phyloP scores from a whole-genome alignment of 1,140 invertebrate genomes.

The Cotesia vestalis region DNA sequence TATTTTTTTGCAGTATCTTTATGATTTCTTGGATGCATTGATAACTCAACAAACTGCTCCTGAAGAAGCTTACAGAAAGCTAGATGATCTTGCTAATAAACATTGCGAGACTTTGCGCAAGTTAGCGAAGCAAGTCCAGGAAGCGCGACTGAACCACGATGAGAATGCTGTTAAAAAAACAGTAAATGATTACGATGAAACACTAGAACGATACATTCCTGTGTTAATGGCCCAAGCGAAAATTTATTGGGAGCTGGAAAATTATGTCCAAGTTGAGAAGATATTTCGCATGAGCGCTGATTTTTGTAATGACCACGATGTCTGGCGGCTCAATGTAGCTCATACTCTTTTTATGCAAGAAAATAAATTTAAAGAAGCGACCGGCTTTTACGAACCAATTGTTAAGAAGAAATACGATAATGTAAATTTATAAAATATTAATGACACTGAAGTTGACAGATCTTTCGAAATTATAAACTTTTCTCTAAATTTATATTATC shows the following conservation, averaged over 20 bases:
- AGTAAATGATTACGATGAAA: conserved; percentile 93
- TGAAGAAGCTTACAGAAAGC: conserved; percentile 96
- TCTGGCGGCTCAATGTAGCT: conserved; percentile 97
- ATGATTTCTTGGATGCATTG: conserved; percentile 91
- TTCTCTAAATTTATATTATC: no score
- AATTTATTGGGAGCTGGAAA: conserved; percentile 98
- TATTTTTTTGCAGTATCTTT: conserved; percentile 77
- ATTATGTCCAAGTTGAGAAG: conserved; percentile 94
- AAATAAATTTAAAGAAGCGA: conserved; percentile 97
- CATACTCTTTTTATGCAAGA: conserved; percentile 99
- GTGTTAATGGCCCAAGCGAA: conserved; percentile 99
- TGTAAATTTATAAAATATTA: conserved; percentile 64
- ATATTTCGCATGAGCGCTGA: conserved; percentile 96
- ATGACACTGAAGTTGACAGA: no score
- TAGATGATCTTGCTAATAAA: conserved; percentile 93
- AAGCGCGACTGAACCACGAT: conserved; percentile 86
- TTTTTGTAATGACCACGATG: conserved; percentile 96
- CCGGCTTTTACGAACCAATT: conserved; percentile 98
- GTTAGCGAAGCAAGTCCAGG: conserved; percentile 92
- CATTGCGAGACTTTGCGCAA: conserved; percentile 91
- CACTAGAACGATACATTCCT: conserved; percentile 88
- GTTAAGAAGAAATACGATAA: conserved; percentile 97
- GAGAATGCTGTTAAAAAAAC: conserved; percentile 89
- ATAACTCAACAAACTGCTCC: conserved; percentile 98
- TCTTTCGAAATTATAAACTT: no score